Base-by-base conservation (phyloP, 2,888 invertebrate genomes). In the Acheta domesticus region DNA sequence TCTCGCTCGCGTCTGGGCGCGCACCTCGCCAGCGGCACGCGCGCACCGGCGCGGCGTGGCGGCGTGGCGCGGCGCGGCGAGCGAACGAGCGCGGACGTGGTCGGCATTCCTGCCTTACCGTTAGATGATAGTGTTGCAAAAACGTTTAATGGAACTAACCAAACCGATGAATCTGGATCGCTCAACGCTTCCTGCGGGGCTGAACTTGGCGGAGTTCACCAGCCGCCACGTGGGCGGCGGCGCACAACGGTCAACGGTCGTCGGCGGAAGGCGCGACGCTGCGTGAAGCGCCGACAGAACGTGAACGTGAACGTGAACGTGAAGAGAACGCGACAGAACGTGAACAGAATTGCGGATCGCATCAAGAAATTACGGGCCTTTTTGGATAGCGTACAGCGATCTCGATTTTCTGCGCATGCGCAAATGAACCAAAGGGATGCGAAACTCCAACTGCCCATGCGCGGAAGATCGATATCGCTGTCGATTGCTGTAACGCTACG, bases 1-100 rank as follows among this genome's bases (percentile, higher is more conserved):
- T 62, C 62, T 62, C 62, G 62, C 62, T 62, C 62, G 62, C 62
- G 62, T 62, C 62, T 62, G 62, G 62, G n/a, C 62, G 62, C 62
- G 62, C 16, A 62, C 62, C 62, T 62, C n/a, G 62, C 12, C n/a
- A 14, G 4, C 62, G 36, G 36, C 36, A 36, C 36, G 36, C 36
- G 36, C 5, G 36, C 36, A 36, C 8, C 36, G 36, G 36, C 36
- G 36, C 36, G 8, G 36, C 36, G 36, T 8, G 11, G 36, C 5
- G 36, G 36, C 36, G 36, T 5, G 36, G 36, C 36, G 36, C 1
- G 36, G 36, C 36, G 36, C 36, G 36, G 36, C 36, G 36, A 8
- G 62, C 62, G n/a, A 14, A 11, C 62, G 62, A 14, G 16, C 62
- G n/a, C 62, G 14, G 62, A 62, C 62, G 62, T 62, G 62, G 62